Evolutionary conservation across 2,888 invertebrate genomes (phyloP).

Genomic region (Pardosa pseudoannulata): DNA sequence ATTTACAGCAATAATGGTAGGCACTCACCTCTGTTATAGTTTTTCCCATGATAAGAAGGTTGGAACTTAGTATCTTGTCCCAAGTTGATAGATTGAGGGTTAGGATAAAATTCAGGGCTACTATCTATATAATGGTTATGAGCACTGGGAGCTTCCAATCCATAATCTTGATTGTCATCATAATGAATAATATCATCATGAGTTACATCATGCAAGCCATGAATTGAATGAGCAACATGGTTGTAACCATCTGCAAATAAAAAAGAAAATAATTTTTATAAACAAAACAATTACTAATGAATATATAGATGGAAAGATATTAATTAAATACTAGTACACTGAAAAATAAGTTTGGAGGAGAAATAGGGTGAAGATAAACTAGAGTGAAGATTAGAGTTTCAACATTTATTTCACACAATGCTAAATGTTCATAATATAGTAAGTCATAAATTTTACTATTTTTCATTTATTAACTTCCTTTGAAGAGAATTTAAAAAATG

Average conservation of each 20-base stretch:
- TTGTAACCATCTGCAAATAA: conserved; percentile 74
- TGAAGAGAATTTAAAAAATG: too few species aligned
- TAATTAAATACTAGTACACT: too few species aligned
- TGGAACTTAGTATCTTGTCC: conserved; percentile 73
- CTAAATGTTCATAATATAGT: too few species aligned
- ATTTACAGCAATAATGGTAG: too few species aligned
- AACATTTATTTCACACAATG: too few species aligned
- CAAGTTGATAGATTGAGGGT: conserved; percentile 44
- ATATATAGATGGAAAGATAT: too few species aligned
- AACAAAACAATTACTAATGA: too few species aligned
- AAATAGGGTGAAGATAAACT: too few species aligned
- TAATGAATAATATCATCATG: conserved; percentile 74
- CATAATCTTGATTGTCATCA: conserved; percentile 74
- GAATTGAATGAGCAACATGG: conserved; percentile 74
- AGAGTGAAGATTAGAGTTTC: too few species aligned
- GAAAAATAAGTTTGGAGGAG: too few species aligned
- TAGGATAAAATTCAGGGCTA: conserved; percentile 74
- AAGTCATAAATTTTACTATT: too few species aligned
- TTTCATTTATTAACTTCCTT: too few species aligned
- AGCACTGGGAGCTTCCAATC: conserved; percentile 72
- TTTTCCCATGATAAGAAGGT: conserved; percentile 69
- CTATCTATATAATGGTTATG: conserved; percentile 72
- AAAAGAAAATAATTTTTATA: conserved; percentile 17
- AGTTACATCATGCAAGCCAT: conserved; percentile 73
- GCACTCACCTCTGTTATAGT: conserved; percentile 60